These are phyloP conservation scores for Lamellibrachia luymesi DNA, from an alignment of 1,140 invertebrate species.

Conservation along the genomic window DNA sequence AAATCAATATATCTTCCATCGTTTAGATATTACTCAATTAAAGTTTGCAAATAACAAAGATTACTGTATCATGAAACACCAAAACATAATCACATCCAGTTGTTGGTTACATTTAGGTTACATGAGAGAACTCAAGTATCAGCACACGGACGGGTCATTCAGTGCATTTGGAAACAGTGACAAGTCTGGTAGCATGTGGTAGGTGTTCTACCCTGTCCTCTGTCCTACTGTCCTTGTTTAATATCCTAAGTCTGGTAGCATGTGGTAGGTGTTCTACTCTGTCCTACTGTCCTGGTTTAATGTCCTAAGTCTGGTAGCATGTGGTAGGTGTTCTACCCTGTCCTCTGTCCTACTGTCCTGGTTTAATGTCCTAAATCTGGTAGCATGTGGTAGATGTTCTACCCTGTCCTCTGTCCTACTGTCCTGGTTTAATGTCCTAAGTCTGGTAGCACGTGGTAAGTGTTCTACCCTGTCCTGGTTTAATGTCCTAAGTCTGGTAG, in stretches of 20 bases:
- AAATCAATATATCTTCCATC: not conserved
- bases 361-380: not conserved
- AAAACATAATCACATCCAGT: not conserved
- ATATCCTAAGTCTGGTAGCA: not conserved
- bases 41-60: too few relatives aligned
- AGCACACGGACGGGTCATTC: conserved; percentile 29
- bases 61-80: not conserved
- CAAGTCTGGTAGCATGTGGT: conserved; percentile 26
- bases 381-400: not conserved
- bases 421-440: not conserved
- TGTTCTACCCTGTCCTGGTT: not conserved
- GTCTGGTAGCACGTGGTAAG: not conserved
- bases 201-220: not conserved
- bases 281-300: not conserved
- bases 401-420: not conserved
- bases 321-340: not conserved
- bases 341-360: not conserved
- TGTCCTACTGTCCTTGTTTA: not conserved
- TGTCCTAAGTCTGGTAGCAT: not conserved
- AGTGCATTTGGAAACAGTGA: conserved; percentile 30
- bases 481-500: too few relatives aligned
- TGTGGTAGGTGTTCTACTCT: not conserved
- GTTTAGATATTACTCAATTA: not conserved
- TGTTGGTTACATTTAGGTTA: conserved; percentile 21
- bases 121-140: conserved; percentile 29